A percentile compares a stretch with the other conserved stretches of the same genome.
Conservation (phyloP, 2,113 vertebrate species). For the Sorex araneus region DNA sequence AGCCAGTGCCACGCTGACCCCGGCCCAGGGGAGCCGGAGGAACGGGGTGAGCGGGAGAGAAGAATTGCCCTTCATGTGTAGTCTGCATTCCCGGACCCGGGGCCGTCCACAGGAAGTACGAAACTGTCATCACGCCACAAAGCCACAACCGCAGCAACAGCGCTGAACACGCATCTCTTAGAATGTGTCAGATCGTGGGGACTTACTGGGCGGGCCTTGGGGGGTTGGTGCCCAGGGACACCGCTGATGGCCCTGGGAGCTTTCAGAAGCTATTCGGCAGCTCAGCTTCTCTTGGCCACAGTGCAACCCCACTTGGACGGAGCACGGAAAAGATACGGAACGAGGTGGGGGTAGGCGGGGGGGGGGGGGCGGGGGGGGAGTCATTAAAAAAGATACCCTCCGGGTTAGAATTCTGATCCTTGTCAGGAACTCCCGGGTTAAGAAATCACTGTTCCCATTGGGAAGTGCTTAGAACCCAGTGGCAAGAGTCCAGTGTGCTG, state of each 20-base stretch:
- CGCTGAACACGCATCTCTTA: conserved; percentile 1
- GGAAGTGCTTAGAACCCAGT: conserved; percentile 45
- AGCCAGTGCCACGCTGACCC: neutral
- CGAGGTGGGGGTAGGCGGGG: neutral
- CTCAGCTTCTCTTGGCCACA: neutral
- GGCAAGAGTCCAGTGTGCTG: neutral
- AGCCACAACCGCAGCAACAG: neutral
- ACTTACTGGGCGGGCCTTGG: conserved; percentile 14
- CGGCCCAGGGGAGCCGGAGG: neutral
- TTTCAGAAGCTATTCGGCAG: neutral
- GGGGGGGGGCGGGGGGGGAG: too few relatives aligned
- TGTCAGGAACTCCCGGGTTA: neutral
- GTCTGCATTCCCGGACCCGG: neutral
- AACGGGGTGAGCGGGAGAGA: neutral
- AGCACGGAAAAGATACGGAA: neutral
- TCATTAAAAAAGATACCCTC: too few relatives aligned
- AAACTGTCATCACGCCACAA: neutral
- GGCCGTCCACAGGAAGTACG: too few relatives aligned
- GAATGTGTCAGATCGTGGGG: conserved; percentile 15
- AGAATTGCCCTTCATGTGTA: neutral
- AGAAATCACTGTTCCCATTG: conserved; percentile 16
- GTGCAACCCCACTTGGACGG: neutral
- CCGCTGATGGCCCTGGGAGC: neutral
- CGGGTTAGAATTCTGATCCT: too few relatives aligned
- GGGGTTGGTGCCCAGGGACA: conserved; percentile 20